These are phyloP conservation scores for Leptopilina boulardi DNA, from an alignment of 1,140 invertebrate genomes.

Conservation along the genomic window DNA sequence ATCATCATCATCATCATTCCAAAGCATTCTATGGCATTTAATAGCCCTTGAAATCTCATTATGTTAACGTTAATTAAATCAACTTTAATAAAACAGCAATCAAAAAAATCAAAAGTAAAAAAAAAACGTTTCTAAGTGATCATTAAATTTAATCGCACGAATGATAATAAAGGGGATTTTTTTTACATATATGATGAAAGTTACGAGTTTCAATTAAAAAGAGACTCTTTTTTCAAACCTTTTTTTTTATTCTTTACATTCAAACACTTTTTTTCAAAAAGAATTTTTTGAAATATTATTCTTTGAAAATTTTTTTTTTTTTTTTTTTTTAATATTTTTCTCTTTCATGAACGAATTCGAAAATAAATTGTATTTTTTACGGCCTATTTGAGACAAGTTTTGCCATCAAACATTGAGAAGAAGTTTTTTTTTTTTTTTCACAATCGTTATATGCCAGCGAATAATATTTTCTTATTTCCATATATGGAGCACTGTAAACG, in stretches of 20 bases:
- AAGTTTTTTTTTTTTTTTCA: neutral
- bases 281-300: too few relatives aligned
- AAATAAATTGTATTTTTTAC: too few relatives aligned
- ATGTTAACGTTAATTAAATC: neutral
- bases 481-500: neutral
- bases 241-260: too few relatives aligned
- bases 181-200: neutral
- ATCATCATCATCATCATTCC: neutral
- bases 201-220: neutral
- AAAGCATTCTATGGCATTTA: neutral
- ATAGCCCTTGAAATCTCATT: neutral
- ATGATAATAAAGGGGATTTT: neutral
- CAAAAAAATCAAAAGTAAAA: neutral
- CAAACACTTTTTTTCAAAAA: too few relatives aligned
- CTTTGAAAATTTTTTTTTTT: too few relatives aligned
- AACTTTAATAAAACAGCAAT: neutral
- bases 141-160: neutral
- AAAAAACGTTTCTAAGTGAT: neutral
- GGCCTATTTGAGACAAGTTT: too few relatives aligned
- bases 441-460: neutral
- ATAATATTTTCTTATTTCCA: constrained; percentile 31
- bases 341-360: too few relatives aligned
- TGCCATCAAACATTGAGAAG: neutral
- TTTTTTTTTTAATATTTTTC: too few relatives aligned
- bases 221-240: too few relatives aligned